phyloP scores from a whole-genome alignment of 2,113 vertebrate genomes.

The Oncorhynchus clarkii region DNA sequence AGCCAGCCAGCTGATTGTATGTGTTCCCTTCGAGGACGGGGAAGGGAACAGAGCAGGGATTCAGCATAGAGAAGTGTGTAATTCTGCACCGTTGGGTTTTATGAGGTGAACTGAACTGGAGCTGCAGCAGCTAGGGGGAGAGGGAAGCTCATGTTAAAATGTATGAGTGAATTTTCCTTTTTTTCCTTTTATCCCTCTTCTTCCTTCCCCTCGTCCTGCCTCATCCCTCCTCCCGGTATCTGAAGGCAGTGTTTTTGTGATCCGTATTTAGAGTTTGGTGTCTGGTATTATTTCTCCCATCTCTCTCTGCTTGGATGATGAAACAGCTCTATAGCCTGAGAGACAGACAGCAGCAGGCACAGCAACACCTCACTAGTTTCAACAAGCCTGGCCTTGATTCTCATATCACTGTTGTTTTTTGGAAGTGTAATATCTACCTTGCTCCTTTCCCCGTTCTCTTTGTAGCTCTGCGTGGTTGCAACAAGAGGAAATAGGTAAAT shows the following conservation, averaged over 20 bases:
- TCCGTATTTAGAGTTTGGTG: slow-evolving; percentile 5
- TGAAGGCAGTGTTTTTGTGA: background rate
- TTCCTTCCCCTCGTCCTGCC: slow-evolving; percentile 16
- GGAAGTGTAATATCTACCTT: background rate
- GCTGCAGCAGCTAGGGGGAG: slow-evolving; percentile 7
- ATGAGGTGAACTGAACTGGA: slow-evolving; percentile 35
- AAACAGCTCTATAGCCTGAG: slow-evolving; percentile 6
- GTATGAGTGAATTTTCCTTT: slow-evolving; percentile 20
- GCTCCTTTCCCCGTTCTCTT: background rate
- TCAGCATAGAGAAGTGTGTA: background rate
- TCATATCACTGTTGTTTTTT: slow-evolving; percentile 31
- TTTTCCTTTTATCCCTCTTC: slow-evolving; percentile 16
- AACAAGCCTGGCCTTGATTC: slow-evolving; percentile 36
- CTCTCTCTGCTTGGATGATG: background rate
- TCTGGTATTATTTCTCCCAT: slow-evolving; percentile 1
- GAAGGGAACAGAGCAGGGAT: background rate
- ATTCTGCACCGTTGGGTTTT: slow-evolving; percentile 34
- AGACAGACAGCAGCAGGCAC: background rate
- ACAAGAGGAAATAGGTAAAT: slow-evolving; percentile 26
- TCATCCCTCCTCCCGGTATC: background rate
- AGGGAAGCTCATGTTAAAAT: slow-evolving; percentile 25
- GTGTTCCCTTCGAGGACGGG: slow-evolving; percentile 25
- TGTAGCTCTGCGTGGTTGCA: slow-evolving; percentile 16
- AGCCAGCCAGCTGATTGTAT: slow-evolving; percentile 31
- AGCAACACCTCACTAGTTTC: slow-evolving; percentile 18